These are phyloP conservation scores for Eudasyphora cyanicolor DNA, from an alignment of 2,888 invertebrate genomes.

Conservation along the genomic window DNA sequence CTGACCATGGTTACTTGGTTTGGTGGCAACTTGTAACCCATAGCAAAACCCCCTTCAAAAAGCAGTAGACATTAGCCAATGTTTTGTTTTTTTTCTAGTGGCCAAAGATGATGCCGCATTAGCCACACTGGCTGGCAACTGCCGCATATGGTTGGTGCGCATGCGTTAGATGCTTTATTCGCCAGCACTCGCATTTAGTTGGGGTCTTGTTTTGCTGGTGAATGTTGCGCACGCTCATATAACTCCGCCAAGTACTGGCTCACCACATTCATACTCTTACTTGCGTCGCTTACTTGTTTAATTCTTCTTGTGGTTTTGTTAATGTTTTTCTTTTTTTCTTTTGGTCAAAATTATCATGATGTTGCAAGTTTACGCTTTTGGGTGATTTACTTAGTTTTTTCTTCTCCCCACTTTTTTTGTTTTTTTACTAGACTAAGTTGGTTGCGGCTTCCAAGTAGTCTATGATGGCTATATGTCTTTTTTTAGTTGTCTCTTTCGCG, in stretches of 20 bases:
- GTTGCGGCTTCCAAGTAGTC: neutral
- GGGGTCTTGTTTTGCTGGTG: conserved; percentile 66
- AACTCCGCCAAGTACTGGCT: too few species aligned
- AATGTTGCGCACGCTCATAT: neutral
- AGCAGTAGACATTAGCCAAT: conserved; percentile 12
- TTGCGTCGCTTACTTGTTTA: neutral
- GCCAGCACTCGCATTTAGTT: conserved; percentile 74
- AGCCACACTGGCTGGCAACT: conserved; percentile 39
- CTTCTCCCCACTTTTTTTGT: neutral
- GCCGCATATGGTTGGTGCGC: conserved; percentile 64
- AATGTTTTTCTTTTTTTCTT: neutral
- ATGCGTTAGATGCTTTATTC: conserved; percentile 66
- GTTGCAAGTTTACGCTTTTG: conserved; percentile 64
- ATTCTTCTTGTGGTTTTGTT: neutral
- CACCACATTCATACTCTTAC: neutral
- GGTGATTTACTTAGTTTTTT: conserved; percentile 43
- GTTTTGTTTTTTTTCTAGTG: neutral
- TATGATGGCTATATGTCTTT: conserved; percentile 4
- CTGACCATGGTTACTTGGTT: neutral
- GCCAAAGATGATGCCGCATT: conserved; percentile 3
- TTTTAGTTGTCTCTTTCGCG: conserved; percentile 4
- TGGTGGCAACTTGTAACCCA: neutral
- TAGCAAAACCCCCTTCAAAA: too few species aligned
- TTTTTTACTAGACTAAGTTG: neutral
- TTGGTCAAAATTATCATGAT: conserved; percentile 52